Base-by-base conservation (phyloP, 1,140 invertebrate species). In the Dreissena polymorpha region DNA sequence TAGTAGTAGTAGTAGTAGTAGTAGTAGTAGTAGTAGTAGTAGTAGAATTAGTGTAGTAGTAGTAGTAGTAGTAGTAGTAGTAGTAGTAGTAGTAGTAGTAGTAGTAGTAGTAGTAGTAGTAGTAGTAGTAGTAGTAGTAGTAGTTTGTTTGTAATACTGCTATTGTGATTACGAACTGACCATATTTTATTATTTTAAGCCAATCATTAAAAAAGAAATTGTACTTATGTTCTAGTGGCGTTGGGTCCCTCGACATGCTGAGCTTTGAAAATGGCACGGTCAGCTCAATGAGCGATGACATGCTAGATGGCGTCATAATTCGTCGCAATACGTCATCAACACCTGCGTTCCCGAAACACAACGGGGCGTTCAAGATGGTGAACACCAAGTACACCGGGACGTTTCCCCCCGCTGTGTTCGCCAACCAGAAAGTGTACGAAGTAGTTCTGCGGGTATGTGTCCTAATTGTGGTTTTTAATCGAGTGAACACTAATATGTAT, bases 251-350 rank as follows among this genome's bases (percentile, higher is more conserved):
- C 10, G 78, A 81, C 69, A 25, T 50, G 13, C 60, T 81, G 49
- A 72, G 51, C 53, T 64, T 81, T 16, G 78, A 81, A 55, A 81
- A 81, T 27, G 78, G 78, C 21, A 81, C 68, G 0, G 55, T 81
- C 16, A 64, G 10, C 12, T 21, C 25, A 21, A 60, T 72, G 21
- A 57, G 55, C 25, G 39, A 23, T 13, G 53, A 50, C 29, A 63
- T 70, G 25, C 50, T 81, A 39, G 23, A 51, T 23, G 78, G 69
- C 21, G 25, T 81, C 23, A 81, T 25, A 0, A 81, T 81, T 27
- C 50, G 16, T 5, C 25, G 78, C 6, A 81, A 81, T 29, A 72
- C 69, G 14, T 70, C 78, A 14, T 68, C 69, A 0, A 57, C 55
- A 10, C 65, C 78, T 0, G 10, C 57, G 27, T 81, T 60, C 57